phyloP scores from a whole-genome alignment of 2,888 invertebrate species.

The Coleophora flavipennella region DNA sequence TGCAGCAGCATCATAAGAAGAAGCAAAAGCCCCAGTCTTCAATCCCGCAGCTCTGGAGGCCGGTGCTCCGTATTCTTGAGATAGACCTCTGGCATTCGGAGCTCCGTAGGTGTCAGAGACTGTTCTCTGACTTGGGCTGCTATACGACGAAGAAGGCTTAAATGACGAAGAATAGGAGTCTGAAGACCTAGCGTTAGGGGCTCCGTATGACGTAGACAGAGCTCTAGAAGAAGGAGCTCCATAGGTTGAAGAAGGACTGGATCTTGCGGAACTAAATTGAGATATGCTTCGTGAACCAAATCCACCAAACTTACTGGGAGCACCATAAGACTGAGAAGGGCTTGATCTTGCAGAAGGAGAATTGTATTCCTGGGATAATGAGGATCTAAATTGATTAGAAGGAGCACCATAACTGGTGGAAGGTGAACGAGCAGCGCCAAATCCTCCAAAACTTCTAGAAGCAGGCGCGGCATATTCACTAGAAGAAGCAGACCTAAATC shows the following conservation, averaged over 20 bases:
- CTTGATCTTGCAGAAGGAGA: not conserved
- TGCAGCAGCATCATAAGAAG: conserved; percentile 40
- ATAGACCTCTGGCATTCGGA: conserved; percentile 38
- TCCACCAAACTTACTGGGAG: conserved; percentile 6
- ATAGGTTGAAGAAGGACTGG: conserved; percentile 19
- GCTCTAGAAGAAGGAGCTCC: conserved; percentile 26
- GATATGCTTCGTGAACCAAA: conserved; percentile 3
- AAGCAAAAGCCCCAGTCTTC: conserved; percentile 41
- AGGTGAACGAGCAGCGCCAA: conserved; percentile 17
- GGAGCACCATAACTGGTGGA: conserved; percentile 2
- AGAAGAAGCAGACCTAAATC: conserved; percentile 16
- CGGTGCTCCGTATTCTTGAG: conserved; percentile 65
- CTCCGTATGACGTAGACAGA: conserved; percentile 26
- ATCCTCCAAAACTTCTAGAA: conserved; percentile 24
- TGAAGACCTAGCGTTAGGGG: conserved; percentile 18
- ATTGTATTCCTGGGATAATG: conserved; percentile 9
- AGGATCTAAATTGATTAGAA: conserved; percentile 18
- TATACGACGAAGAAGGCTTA: conserved; percentile 15
- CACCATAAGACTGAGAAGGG: conserved; percentile 27
- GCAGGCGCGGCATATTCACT: conserved; percentile 29
- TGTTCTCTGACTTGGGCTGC: conserved; percentile 25
- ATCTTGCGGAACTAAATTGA: conserved; percentile 29
- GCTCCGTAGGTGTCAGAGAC: conserved; percentile 44
- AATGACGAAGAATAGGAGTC: too few relatives aligned
- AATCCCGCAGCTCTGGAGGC: conserved; percentile 30